Percentiles rank a stretch among this genome's conserved stretches.
phyloP scores from a whole-genome alignment of 1,140 invertebrate genomes.

The Liolophura sinensis region DNA sequence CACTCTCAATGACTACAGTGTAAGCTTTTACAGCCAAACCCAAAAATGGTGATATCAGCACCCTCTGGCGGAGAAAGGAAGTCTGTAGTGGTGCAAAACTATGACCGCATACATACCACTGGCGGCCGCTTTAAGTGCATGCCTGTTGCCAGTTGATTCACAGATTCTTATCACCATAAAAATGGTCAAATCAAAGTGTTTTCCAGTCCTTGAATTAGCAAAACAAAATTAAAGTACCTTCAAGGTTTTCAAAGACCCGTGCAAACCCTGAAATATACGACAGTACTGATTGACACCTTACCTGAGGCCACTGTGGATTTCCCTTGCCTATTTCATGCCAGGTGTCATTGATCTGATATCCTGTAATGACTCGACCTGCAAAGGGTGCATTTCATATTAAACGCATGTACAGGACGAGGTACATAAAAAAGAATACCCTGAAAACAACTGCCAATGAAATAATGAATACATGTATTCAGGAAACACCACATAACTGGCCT shows the following conservation, averaged over 20 bases:
- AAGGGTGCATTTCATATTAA: slow-evolving; percentile 14
- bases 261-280: no score
- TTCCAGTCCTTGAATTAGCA: neutral
- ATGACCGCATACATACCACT: no score
- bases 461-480: neutral
- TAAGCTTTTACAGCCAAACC: no score
- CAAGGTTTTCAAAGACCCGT: no score
- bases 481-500: slow-evolving; percentile 1
- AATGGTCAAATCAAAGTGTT: no score
- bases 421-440: neutral
- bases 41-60: no score
- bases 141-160: no score
- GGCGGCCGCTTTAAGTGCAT: no score
- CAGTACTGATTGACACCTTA: slow-evolving; percentile 18
- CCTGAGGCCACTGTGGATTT: slow-evolving; percentile 86
- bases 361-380: slow-evolving; percentile 80
- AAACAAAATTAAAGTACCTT: neutral
- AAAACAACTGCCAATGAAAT: neutral
- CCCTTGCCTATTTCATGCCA: slow-evolving; percentile 80
- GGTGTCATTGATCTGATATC: slow-evolving; percentile 67
- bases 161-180: no score
- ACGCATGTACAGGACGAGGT: neutral
- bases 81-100: no score
- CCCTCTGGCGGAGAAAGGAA: no score
- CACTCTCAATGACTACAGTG: no score